Percentiles rank a stretch among this genome's conserved stretches.
These are phyloP conservation scores for Pedionomus torquatus DNA, from an alignment of 2,113 vertebrate genomes.

Conservation along the genomic window DNA sequence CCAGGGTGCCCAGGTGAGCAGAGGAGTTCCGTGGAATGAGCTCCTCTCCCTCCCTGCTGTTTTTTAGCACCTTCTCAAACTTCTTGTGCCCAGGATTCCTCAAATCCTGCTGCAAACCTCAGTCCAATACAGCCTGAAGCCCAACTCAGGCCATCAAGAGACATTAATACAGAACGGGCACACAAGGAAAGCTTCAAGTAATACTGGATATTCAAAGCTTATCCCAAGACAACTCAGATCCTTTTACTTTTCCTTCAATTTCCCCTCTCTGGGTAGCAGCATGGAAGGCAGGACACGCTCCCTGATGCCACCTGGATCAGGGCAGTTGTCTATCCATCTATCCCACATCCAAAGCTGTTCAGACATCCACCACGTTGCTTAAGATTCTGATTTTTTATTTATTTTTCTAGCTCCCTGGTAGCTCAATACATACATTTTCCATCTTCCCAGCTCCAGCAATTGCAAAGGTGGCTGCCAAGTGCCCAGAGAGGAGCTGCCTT, in stretches of 20 bases:
- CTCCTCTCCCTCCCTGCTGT: not conserved
- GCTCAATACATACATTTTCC: not conserved
- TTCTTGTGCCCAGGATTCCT: not conserved
- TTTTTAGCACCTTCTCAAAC: not conserved
- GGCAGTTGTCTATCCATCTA: fast-evolving
- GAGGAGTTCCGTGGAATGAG: not conserved
- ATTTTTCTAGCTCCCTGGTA: not conserved
- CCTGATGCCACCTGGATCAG: not conserved
- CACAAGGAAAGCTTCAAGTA: not conserved
- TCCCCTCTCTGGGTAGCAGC: not conserved
- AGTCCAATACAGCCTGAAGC: not conserved
- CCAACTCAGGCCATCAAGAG: not conserved
- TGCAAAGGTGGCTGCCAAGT: not conserved
- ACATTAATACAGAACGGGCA: fast-evolving
- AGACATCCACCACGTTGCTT: not conserved
- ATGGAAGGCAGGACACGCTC: not conserved
- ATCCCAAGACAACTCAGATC: not conserved
- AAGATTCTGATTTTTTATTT: not conserved
- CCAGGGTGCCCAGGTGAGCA: fast-evolving
- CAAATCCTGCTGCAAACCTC: not conserved
- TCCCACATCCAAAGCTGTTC: not conserved
- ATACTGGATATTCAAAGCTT: not conserved
- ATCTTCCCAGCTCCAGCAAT: not conserved
- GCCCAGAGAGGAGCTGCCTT: not conserved
- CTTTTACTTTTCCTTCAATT: not conserved